Base-by-base conservation (phyloP, 2,888 invertebrate species). In the Mesorhabditis spiculigera region DNA sequence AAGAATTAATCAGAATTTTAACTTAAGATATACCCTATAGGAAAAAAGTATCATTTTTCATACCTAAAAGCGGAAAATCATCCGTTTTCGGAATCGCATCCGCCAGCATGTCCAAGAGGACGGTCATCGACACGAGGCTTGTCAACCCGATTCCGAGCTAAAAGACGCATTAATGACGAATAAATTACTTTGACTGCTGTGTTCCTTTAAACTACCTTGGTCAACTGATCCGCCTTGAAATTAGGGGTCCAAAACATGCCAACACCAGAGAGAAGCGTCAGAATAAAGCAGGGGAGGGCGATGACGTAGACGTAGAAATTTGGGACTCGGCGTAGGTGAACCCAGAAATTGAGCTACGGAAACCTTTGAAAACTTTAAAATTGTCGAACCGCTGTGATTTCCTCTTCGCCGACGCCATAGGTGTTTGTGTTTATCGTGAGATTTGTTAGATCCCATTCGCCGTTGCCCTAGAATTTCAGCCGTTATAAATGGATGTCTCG, bases 231-330 rank as follows among this genome's bases (percentile, higher is more conserved):
- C n/a, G 8, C n/a, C n/a, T 50, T 50, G n/a, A 13, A n/a, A 50
- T 50, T 50, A 1, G 58, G 58, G 8, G 58, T 13, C 58, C 58
- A 50, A 3, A 50, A 50, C 58, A 50, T 50, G 8, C 58, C 58
- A 1, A 50, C n/a, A 3, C 8, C n/a, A 3, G 58, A 50, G 58
- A 50, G 58, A 2, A n/a, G n/a, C n/a, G 58, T 50, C n/a, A 50
- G 3, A 50, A 50, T 50, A n/a, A 50, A 50, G n/a, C 58, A 50
- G 10, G 58, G 58, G 8, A 50, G n/a, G n/a, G 58, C 58, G 58
- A 50, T 50, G 10, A 50, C 58, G n/a, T 50, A 50, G 58, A 50
- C 58, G 58, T 50, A 50, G n/a, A 50, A 50, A n/a, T 50, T 50
- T 3, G 58, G 58, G 8, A 50, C 58, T 3, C 58, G 28, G 3